Base-by-base conservation (phyloP, 2,888 invertebrate genomes). In the Watsonalla cultraria region DNA sequence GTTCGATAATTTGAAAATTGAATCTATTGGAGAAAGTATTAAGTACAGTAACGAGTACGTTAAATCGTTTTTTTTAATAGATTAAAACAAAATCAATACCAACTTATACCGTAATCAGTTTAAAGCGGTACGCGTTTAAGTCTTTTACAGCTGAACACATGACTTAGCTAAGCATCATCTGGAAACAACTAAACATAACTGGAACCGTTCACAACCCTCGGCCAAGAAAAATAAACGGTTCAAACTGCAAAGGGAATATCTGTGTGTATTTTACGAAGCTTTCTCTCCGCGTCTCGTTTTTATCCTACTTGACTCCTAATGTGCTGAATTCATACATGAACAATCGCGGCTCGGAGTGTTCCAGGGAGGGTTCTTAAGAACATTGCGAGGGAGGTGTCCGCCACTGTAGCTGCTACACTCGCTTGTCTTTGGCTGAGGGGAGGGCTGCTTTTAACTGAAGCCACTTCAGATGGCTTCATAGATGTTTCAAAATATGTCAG, bases 321-420 rank as follows among this genome's bases (percentile, higher is more conserved):
- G 93, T 93, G 93, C 92, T 93, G 93, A 93, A 93, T 93, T 92
- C 93, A 93, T 93, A 93, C 93, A 93, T 93, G 92, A 92, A 92
- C 93, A 93, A 91, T 89, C 77, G 86, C 72, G 83, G 70, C 76
- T 78, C 78, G 70, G 82, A 80, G 84, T 78, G 84, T 76, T 80
- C 78, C 73, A 57, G 56, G 64, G 58, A 66, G 62, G 62, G 60
- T 81, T 82, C 81, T 84, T 83, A 78, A 75, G 76, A 80, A 80
- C 78, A 74, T 81, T 80, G 24, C 68, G 65, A 61, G 63, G 71
- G 65, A 64, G 72, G 67, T 65, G 70, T 66, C 63, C 62, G 65
- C 57, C 54, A 51, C 68, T 64, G 66, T 60, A 66, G 60, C 54
- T 49, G 57, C 56, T 46, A 51, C 53, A 54, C 53, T 51, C 53